These are phyloP conservation scores for Acanthosepion lycidas DNA, from an alignment of 2,888 invertebrate species.

Conservation along the genomic window DNA sequence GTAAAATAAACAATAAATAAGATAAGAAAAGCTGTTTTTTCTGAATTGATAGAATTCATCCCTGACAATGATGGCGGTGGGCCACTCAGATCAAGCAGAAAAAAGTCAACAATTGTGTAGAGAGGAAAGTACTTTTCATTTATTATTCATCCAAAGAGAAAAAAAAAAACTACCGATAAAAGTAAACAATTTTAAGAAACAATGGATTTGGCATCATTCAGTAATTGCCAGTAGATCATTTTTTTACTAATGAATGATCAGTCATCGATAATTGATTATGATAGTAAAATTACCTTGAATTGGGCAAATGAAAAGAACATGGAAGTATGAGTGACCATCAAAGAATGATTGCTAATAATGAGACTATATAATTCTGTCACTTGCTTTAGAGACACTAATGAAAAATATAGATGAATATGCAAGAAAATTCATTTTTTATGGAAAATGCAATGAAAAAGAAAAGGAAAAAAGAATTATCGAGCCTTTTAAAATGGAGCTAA, in stretches of 20 bases:
- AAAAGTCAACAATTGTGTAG: neutral
- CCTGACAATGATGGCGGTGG: no score
- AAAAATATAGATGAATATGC: neutral
- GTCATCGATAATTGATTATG: neutral
- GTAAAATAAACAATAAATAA: neutral
- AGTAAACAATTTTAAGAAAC: neutral
- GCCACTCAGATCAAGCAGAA: neutral
- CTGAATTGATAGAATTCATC: neutral
- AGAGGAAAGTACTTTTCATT: neutral
- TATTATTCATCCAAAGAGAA: neutral
- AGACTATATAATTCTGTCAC: neutral
- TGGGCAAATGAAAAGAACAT: neutral
- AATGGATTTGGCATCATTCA: neutral
- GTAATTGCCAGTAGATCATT: neutral
- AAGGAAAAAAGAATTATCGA: neutral
- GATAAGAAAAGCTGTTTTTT: neutral
- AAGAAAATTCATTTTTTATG: neutral
- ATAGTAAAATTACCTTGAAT: neutral
- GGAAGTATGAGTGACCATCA: neutral
- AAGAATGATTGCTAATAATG: neutral
- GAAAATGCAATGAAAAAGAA: neutral
- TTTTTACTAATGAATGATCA: neutral
- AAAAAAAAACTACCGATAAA: neutral
- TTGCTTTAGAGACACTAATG: neutral
- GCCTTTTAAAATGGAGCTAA: neutral